Conservation (phyloP, 2,797 vertebrate genomes). For the Trachurus trachurus region DNA sequence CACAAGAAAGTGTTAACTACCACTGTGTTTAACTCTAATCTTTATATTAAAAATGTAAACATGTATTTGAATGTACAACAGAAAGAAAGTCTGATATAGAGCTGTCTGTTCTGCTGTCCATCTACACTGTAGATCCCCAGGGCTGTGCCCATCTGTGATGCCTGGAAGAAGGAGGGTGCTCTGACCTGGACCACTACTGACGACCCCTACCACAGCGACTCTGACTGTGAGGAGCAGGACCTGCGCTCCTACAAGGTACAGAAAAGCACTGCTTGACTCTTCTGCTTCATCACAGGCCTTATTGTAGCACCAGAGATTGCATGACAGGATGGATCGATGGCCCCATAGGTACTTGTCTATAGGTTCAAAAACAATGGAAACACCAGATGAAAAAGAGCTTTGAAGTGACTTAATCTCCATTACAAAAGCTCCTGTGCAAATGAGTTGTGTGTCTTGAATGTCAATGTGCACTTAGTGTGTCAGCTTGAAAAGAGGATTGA, state of each 20-base stretch:
- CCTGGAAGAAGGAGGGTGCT: slow-evolving; percentile 70
- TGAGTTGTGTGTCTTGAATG: slow-evolving; percentile 44
- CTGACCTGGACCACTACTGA: slow-evolving; percentile 83
- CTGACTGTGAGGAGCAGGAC: slow-evolving; percentile 82
- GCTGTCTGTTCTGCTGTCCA: not conserved
- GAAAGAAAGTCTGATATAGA: not conserved
- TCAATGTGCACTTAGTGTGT: slow-evolving; percentile 35
- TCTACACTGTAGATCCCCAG: slow-evolving; percentile 62
- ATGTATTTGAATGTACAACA: not conserved
- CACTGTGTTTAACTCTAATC: not conserved
- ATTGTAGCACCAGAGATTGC: not conserved
- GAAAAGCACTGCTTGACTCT: not conserved
- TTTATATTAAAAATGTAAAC: not conserved
- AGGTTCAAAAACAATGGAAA: slow-evolving; percentile 26
- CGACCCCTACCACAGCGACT: slow-evolving; percentile 87
- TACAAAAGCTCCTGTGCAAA: slow-evolving; percentile 58
- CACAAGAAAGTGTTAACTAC: not conserved
- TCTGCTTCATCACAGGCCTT: slow-evolving; percentile 6
- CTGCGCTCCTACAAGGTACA: slow-evolving; percentile 89
- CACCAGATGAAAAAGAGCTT: slow-evolving; percentile 58
- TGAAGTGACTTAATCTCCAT: slow-evolving; percentile 65
- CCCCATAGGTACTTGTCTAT: slow-evolving; percentile 14
- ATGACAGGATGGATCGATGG: slow-evolving; percentile 12
- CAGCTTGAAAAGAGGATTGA: slow-evolving; percentile 41
- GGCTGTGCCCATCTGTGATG: slow-evolving; percentile 82